These are phyloP conservation scores for Torymus tubicola DNA, from an alignment of 2,888 invertebrate species.

Conservation along the genomic window DNA sequence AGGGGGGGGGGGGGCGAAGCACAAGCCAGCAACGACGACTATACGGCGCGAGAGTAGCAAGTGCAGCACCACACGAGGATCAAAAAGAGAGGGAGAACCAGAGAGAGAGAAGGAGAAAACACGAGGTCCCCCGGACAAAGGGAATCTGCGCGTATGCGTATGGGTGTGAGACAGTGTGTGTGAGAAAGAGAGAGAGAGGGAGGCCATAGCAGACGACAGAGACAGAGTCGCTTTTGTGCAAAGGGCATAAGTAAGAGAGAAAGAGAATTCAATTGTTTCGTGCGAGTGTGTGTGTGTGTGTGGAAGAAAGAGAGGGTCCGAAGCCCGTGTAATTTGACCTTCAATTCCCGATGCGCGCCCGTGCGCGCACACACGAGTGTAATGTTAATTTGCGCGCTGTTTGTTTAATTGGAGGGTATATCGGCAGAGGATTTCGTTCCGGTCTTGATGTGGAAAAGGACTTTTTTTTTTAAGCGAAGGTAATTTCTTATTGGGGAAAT, in stretches of 20 bases:
- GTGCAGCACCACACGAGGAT: no score
- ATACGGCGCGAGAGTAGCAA: no score
- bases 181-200: background rate
- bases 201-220: conserved; percentile 7
- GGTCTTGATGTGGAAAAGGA: background rate
- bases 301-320: no score
- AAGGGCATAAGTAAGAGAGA: conserved; percentile 39
- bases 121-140: no score
- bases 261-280: conserved; percentile 54
- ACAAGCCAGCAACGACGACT: background rate
- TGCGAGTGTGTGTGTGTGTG: background rate
- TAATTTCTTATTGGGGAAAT: no score
- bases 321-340: conserved; percentile 44
- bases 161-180: background rate
- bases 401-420: background rate
- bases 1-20: background rate
- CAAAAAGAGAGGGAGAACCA: no score
- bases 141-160: background rate
- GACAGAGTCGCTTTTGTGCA: conserved; percentile 30
- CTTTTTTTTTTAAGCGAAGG: no score
- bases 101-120: no score
- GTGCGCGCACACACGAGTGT: conserved; percentile 1
- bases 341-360: conserved; percentile 19
- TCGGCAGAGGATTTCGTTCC: background rate
- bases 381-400: conserved; percentile 6